These are phyloP conservation scores for Dicyrtoma fusca DNA, from an alignment of 2,888 invertebrate genomes.

Conservation along the genomic window DNA sequence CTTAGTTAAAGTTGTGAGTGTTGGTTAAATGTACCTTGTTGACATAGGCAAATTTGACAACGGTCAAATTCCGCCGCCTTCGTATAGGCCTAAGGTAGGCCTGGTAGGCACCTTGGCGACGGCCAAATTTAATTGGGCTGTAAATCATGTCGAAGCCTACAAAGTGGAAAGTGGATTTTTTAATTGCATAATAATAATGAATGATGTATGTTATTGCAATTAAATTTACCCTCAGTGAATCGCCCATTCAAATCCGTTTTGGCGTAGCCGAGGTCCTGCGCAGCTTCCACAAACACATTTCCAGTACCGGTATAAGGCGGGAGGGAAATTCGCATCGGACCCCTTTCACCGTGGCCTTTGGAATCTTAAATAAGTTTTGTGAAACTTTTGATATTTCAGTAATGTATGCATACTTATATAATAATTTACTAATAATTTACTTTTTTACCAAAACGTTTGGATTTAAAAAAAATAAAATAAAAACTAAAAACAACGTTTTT, in stretches of 20 bases:
- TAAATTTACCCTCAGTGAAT: constrained; percentile 49
- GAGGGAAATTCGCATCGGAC: constrained; percentile 42
- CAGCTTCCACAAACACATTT: constrained; percentile 42
- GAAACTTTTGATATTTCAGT: no score
- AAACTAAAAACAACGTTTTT: no score
- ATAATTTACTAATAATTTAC: no score
- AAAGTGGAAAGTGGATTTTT: neutral
- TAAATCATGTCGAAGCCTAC: constrained; percentile 51
- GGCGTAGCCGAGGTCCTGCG: constrained; percentile 48
- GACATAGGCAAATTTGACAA: constrained; percentile 50
- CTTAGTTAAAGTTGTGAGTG: no score
- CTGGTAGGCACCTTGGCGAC: constrained; percentile 42
- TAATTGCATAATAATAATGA: no score
- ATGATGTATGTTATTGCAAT: no score
- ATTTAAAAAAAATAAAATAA: no score
- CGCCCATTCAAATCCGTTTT: constrained; percentile 49
- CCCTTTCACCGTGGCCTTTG: constrained; percentile 41
- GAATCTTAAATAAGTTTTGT: no score
- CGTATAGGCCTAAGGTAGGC: constrained; percentile 46
- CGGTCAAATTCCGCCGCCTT: constrained; percentile 39
- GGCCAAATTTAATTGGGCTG: constrained; percentile 42
- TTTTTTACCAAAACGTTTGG: no score
- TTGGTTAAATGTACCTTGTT: constrained; percentile 47
- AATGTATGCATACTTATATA: no score
- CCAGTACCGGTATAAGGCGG: constrained; percentile 46